These are phyloP conservation scores for Coptotermes formosanus DNA, from an alignment of 1,140 invertebrate species.

Conservation along the genomic window DNA sequence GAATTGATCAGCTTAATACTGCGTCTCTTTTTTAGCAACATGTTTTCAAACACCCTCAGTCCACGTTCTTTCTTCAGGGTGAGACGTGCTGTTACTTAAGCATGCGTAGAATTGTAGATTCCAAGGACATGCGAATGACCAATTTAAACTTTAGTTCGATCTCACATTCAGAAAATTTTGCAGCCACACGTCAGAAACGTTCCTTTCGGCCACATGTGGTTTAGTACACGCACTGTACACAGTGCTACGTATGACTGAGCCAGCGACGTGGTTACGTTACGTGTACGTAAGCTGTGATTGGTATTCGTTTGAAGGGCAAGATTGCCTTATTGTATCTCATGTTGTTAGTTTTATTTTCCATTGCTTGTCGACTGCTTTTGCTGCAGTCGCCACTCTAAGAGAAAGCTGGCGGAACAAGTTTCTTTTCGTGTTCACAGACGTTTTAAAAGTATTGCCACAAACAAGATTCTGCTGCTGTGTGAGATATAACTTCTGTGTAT, in stretches of 20 bases:
- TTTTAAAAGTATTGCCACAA: background rate
- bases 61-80: no score
- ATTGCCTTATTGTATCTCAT: background rate
- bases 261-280: background rate
- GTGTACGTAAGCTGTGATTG: background rate
- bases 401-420: background rate
- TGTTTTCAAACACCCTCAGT: no score
- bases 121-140: no score
- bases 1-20: no score
- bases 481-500: background rate
- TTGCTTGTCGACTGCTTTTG: background rate
- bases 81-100: no score
- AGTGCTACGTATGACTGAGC: background rate
- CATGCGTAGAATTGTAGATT: no score
- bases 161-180: background rate
- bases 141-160: no score
- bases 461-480: background rate
- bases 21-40: no score
- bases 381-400: background rate
- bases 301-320: background rate
- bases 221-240: background rate
- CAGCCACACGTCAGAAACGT: background rate
- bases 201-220: background rate
- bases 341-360: background rate
- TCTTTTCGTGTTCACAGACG: background rate